Evolutionary conservation across 2,113 vertebrate genomes (phyloP).

Genomic region (Numenius arquata): DNA sequence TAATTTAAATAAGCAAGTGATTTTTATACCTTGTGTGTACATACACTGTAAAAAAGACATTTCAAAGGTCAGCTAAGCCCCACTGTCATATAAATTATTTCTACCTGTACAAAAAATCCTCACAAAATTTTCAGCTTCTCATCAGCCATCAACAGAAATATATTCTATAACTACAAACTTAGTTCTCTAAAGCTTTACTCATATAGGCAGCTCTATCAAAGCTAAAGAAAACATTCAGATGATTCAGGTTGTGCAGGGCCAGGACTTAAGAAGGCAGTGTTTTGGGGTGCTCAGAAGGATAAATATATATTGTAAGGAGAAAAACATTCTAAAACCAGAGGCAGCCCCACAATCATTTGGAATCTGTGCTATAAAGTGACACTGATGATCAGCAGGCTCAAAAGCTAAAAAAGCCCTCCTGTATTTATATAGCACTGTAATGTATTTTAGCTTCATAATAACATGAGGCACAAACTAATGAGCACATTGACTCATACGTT

Average conservation of each 20-base stretch:
- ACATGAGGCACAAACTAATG: background rate
- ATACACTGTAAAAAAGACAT: background rate
- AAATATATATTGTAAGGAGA: background rate
- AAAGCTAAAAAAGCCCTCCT: background rate
- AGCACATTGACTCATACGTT: background rate
- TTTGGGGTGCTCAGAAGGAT: background rate
- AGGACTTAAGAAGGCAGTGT: background rate
- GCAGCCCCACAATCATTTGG: background rate
- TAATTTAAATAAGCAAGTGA: background rate
- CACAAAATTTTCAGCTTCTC: background rate
- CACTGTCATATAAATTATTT: background rate
- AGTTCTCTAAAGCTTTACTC: background rate
- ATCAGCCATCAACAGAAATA: background rate
- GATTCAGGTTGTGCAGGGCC: background rate
- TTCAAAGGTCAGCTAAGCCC: background rate
- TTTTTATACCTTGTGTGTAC: background rate
- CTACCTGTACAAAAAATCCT: background rate
- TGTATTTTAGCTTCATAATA: background rate
- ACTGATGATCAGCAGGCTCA: constrained; percentile 1
- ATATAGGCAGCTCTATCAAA: background rate
- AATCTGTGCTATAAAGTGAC: background rate
- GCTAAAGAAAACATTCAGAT: background rate
- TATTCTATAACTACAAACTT: background rate
- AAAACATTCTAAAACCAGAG: background rate
- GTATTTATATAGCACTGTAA: background rate